These are phyloP conservation scores for Xestia ashworthii DNA, from an alignment of 2,888 invertebrate species.

Conservation along the genomic window DNA sequence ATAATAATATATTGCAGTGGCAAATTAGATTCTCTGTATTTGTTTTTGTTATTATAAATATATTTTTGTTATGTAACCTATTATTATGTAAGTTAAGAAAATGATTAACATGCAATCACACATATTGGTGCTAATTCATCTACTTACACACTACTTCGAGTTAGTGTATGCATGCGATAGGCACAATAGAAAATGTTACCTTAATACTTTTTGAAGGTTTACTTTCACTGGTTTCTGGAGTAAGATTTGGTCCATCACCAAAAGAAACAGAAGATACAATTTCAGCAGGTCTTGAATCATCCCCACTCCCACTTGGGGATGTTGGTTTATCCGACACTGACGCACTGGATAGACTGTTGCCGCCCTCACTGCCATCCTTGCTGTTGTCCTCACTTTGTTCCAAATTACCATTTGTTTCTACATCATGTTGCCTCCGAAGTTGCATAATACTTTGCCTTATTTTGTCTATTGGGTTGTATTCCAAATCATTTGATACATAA, in stretches of 20 bases:
- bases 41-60: not conserved
- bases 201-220: conserved; percentile 78
- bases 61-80: not conserved
- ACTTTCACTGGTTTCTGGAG: conserved; percentile 75
- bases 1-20: conserved; percentile 9
- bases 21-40: not conserved
- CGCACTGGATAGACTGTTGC: conserved; percentile 66
- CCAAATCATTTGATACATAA: conserved; percentile 93
- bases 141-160: not conserved
- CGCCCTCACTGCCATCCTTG: conserved; percentile 74
- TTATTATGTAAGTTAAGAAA: not conserved
- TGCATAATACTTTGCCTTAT: conserved; percentile 89
- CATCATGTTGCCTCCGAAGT: conserved; percentile 71
- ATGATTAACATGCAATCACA: conserved; percentile 3
- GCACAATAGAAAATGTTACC: conserved; percentile 69
- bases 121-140: conserved; percentile 2
- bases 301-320: conserved; percentile 68
- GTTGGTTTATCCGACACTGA: conserved; percentile 67
- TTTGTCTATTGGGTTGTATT: conserved; percentile 89
- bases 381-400: conserved; percentile 75
- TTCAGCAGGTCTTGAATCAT: conserved; percentile 67
- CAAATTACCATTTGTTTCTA: conserved; percentile 69
- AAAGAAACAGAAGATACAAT: conserved; percentile 70
- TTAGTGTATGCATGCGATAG: not conserved
- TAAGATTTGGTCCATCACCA: conserved; percentile 70